Conservation (phyloP, 2,113 vertebrate genomes). For the Perca schrenkii region DNA sequence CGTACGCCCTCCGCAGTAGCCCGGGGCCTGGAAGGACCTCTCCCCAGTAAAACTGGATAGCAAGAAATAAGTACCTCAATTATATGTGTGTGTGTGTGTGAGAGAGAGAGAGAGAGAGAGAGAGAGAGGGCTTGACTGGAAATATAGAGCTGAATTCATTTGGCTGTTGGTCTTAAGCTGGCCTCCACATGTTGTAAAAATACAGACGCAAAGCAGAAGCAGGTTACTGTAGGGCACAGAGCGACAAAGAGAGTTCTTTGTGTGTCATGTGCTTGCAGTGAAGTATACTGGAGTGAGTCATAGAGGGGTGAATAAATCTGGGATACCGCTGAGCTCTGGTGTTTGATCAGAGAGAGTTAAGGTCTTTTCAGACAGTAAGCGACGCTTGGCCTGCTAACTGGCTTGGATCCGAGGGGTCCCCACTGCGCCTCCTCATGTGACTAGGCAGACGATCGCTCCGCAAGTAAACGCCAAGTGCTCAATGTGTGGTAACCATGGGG, state of each 20-base stretch:
- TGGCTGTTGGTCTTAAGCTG: slow-evolving; percentile 33
- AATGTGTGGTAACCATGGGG: no score
- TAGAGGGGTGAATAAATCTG: neutral
- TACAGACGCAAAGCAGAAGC: slow-evolving; percentile 18
- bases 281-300: slow-evolving; percentile 10
- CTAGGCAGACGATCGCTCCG: no score
- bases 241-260: slow-evolving; percentile 8
- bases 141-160: slow-evolving; percentile 44
- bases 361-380: no score
- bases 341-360: neutral
- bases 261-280: neutral
- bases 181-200: slow-evolving; percentile 37
- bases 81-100: slow-evolving; percentile 16
- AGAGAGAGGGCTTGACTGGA: slow-evolving; percentile 20
- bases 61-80: slow-evolving; percentile 21
- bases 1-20: slow-evolving; percentile 40
- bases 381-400: no score
- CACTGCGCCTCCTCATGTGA: no score
- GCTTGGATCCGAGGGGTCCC: no score
- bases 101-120: neutral
- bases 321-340: neutral
- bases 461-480: no score
- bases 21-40: slow-evolving; percentile 41
- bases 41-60: slow-evolving; percentile 31
- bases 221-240: slow-evolving; percentile 34